A percentile compares a stretch with the other conserved stretches of the same genome.
Evolutionary conservation across 2,888 invertebrate genomes (phyloP).

Genomic region (Sturmia bella): DNA sequence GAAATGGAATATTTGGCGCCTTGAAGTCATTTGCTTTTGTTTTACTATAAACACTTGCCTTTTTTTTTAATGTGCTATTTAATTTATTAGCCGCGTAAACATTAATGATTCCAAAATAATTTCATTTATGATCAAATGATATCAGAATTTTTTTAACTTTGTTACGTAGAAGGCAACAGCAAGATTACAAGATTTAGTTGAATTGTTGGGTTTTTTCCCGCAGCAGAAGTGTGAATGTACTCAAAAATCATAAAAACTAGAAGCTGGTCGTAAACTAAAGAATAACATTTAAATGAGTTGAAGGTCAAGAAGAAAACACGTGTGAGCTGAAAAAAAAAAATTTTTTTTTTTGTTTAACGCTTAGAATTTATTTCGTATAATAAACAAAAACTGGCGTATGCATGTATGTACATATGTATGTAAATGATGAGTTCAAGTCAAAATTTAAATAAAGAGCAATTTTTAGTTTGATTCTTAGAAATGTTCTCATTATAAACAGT

Average conservation of each 20-base stretch:
- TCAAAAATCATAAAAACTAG: slow-evolving; percentile 29
- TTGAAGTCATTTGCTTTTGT: background rate
- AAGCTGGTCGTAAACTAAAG: slow-evolving; percentile 28
- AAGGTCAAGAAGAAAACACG: slow-evolving; percentile 55
- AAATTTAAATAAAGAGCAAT: no score
- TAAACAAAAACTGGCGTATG: no score
- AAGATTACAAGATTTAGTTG: background rate
- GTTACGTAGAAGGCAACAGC: slow-evolving; percentile 18
- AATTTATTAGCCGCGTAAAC: slow-evolving; percentile 17
- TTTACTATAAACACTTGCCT: slow-evolving; percentile 16
- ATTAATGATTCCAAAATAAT: slow-evolving; percentile 14
- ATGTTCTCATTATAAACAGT: background rate
- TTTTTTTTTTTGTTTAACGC: background rate
- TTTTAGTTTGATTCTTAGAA: slow-evolving; percentile 4
- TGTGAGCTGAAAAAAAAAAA: no score
- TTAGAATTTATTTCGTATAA: no score
- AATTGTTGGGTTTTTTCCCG: no score
- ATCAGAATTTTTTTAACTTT: slow-evolving; percentile 33
- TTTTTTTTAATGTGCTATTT: background rate
- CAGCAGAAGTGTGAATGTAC: background rate
- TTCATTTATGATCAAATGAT: slow-evolving; percentile 47
- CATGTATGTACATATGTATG: no score
- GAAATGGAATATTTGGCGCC: background rate
- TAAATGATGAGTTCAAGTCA: no score
- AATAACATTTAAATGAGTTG: slow-evolving; percentile 6